phyloP scores from a whole-genome alignment of 2,888 invertebrate species.

The Parasteatoda lunata region DNA sequence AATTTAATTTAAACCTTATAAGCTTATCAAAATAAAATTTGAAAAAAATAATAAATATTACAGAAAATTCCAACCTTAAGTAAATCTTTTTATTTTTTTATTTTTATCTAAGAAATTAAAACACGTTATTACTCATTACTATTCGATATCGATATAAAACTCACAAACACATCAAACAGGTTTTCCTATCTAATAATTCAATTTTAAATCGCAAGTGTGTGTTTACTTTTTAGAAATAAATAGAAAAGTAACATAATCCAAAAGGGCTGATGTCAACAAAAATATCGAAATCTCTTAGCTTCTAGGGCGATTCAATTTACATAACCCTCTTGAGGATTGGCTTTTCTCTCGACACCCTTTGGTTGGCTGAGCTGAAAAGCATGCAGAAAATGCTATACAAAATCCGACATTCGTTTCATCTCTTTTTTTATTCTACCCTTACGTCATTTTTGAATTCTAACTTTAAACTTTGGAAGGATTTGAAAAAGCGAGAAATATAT shows the following conservation, averaged over 20 bases:
- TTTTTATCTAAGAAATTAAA: background rate
- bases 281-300: slow-evolving; percentile 35
- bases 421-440: slow-evolving; percentile 20
- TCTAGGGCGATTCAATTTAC: slow-evolving; percentile 51
- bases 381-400: slow-evolving; percentile 40
- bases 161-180: slow-evolving; percentile 5
- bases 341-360: slow-evolving; percentile 38
- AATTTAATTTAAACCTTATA: background rate
- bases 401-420: slow-evolving; percentile 49
- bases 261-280: slow-evolving; percentile 52
- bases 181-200: slow-evolving; percentile 11
- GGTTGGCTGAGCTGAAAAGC: slow-evolving; percentile 26
- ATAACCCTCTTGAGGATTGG: slow-evolving; percentile 23
- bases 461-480: too few relatives aligned
- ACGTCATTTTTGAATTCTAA: background rate
- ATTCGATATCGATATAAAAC: background rate
- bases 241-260: slow-evolving; percentile 14
- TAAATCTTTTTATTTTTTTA: background rate
- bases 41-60: background rate
- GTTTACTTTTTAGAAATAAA: slow-evolving; percentile 20
- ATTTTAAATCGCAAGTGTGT: slow-evolving; percentile 35
- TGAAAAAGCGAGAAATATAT: too few relatives aligned
- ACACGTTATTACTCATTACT: background rate
- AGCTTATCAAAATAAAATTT: background rate
- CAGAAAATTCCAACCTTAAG: background rate